A percentile compares a stretch with the other conserved stretches of the same genome.
Evolutionary conservation across 2,113 vertebrate genomes (phyloP).

Genomic region (Alouatta palliata): DNA sequence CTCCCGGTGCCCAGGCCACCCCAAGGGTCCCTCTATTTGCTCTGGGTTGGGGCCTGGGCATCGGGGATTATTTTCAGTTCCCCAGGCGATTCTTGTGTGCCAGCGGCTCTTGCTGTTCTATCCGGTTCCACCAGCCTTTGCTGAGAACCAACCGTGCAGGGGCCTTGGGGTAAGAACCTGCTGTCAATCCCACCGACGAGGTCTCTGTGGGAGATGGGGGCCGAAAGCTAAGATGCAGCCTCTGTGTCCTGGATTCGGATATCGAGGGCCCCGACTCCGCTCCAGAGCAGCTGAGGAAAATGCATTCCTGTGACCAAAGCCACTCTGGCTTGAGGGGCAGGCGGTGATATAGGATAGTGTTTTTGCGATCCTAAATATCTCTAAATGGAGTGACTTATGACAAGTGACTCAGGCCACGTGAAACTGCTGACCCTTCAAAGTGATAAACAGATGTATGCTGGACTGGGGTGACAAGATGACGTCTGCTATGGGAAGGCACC

Average conservation of each 20-base stretch:
- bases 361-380: not conserved
- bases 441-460: not conserved
- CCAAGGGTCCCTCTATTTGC: not conserved
- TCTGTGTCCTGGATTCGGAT: fast-evolving
- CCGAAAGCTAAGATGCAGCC: not conserved
- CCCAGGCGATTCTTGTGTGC: fast-evolving
- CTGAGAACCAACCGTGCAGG: not conserved
- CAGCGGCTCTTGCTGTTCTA: not conserved
- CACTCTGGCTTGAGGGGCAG: not conserved
- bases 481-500: not conserved
- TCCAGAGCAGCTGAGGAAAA: not conserved
- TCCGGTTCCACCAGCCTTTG: not conserved
- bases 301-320: not conserved
- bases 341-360: not conserved
- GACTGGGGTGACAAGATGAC: not conserved
- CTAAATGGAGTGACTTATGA: not conserved
- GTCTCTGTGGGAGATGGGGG: not conserved
- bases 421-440: not conserved
- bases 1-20: not conserved
- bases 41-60: too few species aligned
- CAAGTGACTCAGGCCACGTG: not conserved
- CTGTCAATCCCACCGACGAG: not conserved
- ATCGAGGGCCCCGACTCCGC: fast-evolving
- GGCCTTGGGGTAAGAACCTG: not conserved
- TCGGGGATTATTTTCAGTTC: not conserved